Evolutionary conservation across 2,113 vertebrate genomes (phyloP).

Genomic region (Acinonyx jubatus): DNA sequence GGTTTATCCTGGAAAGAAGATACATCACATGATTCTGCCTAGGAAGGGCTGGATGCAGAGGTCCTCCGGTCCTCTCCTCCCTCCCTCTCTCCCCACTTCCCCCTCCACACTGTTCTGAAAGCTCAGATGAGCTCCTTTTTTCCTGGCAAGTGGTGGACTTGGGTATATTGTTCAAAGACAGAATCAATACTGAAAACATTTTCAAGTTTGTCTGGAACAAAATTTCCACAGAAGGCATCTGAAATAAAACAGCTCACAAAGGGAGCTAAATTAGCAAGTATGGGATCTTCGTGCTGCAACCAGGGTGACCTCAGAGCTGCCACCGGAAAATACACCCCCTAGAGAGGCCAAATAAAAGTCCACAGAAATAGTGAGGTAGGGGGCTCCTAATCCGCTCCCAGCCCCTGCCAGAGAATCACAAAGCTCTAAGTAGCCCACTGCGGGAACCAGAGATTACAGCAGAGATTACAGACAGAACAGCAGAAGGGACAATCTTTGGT

Average conservation of each 20-base stretch:
- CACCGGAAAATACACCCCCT: background rate
- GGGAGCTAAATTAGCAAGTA: slow-evolving; percentile 52
- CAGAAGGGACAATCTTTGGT: background rate
- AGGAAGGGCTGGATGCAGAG: background rate
- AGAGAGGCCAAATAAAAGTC: slow-evolving; percentile 55
- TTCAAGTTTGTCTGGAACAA: slow-evolving; percentile 43
- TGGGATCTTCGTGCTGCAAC: background rate
- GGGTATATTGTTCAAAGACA: slow-evolving; percentile 32
- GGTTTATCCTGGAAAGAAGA: background rate
- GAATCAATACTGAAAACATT: slow-evolving; percentile 60
- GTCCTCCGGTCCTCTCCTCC: too few relatives aligned
- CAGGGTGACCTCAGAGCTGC: slow-evolving; percentile 33
- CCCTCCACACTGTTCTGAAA: background rate
- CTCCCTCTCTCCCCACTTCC: too few relatives aligned
- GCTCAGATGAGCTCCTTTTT: background rate
- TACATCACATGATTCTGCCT: background rate
- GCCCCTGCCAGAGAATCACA: slow-evolving; percentile 12
- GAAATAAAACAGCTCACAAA: slow-evolving; percentile 67
- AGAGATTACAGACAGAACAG: background rate
- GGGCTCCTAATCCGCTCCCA: background rate
- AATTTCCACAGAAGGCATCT: slow-evolving; percentile 42
- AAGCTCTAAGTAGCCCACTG: background rate
- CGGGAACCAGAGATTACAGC: background rate
- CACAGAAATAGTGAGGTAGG: background rate
- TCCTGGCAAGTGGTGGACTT: background rate